Evolutionary conservation across 2,888 invertebrate species (phyloP).

Genomic region (Cylloceria caligata): DNA sequence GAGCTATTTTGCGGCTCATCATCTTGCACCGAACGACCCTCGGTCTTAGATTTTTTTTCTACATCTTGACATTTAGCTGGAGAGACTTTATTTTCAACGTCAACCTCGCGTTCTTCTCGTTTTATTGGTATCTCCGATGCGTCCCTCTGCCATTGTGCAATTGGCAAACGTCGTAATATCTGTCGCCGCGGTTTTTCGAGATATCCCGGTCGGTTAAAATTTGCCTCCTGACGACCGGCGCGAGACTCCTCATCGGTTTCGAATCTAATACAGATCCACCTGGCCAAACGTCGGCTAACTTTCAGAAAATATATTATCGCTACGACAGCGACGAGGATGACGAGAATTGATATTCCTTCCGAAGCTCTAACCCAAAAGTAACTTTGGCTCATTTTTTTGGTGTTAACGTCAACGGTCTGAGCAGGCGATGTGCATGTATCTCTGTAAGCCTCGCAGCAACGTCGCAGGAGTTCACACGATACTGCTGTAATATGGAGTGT

Average conservation of each 20-base stretch:
- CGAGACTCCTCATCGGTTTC: background rate
- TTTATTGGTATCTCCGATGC: conserved; percentile 26
- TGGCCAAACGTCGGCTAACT: background rate
- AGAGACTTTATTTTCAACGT: conserved; percentile 71
- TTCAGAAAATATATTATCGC: conserved; percentile 23
- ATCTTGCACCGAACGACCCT: background rate
- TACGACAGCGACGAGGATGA: conserved; percentile 14
- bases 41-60: conserved; percentile 9
- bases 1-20: background rate
- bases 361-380: conserved; percentile 25
- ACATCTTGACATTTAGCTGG: conserved; percentile 66
- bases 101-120: no score
- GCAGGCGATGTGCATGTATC: conserved; percentile 31
- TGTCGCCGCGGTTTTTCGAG: background rate
- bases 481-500: conserved; percentile 36
- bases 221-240: background rate
- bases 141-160: background rate
- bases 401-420: conserved; percentile 50
- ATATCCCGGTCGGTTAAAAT: background rate
- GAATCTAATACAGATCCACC: background rate
- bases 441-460: conserved; percentile 56
- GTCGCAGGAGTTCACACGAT: conserved; percentile 52
- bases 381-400: background rate
- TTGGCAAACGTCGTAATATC: background rate
- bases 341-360: conserved; percentile 1